Conservation (phyloP, 2,113 vertebrate species). For the Menidia beryllina region DNA sequence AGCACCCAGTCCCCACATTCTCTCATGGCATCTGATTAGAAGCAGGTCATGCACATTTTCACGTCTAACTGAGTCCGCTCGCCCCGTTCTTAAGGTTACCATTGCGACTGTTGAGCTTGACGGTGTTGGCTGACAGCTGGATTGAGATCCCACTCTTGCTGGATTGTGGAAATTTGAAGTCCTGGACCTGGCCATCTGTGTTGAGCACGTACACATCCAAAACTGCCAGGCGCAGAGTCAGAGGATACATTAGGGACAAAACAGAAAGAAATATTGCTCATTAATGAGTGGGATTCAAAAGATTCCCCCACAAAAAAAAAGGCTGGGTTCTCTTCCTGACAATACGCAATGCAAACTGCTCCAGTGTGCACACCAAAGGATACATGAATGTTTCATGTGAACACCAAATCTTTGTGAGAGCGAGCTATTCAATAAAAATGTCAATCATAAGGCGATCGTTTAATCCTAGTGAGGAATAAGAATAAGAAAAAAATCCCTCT, state of each 20-base stretch:
- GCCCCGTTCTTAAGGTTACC: slow-evolving; percentile 83
- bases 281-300: slow-evolving; percentile 21
- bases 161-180: slow-evolving; percentile 96
- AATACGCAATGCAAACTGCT: slow-evolving; percentile 28
- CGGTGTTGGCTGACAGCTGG: slow-evolving; percentile 95
- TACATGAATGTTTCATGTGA: slow-evolving; percentile 6
- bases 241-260: slow-evolving; percentile 4
- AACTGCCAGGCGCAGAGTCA: slow-evolving; percentile 77
- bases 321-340: slow-evolving; percentile 35
- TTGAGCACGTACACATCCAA: slow-evolving; percentile 96
- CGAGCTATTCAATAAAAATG: slow-evolving; percentile 41
- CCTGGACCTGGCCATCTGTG: slow-evolving; percentile 97
- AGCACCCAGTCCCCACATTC: neutral
- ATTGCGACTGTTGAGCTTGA: slow-evolving; percentile 98
- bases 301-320: slow-evolving; percentile 20
- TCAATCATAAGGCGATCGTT: slow-evolving; percentile 47
- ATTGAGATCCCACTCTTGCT: slow-evolving; percentile 93
- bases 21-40: slow-evolving; percentile 14
- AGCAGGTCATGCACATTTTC: slow-evolving; percentile 3
- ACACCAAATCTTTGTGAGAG: slow-evolving; percentile 38
- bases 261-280: slow-evolving; percentile 13
- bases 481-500: slow-evolving; percentile 18
- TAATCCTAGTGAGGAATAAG: slow-evolving; percentile 22
- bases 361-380: slow-evolving; percentile 17
- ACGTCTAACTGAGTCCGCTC: neutral